phyloP scores from a whole-genome alignment of 2,888 invertebrate genomes.

The Cyaniris semiargus region DNA sequence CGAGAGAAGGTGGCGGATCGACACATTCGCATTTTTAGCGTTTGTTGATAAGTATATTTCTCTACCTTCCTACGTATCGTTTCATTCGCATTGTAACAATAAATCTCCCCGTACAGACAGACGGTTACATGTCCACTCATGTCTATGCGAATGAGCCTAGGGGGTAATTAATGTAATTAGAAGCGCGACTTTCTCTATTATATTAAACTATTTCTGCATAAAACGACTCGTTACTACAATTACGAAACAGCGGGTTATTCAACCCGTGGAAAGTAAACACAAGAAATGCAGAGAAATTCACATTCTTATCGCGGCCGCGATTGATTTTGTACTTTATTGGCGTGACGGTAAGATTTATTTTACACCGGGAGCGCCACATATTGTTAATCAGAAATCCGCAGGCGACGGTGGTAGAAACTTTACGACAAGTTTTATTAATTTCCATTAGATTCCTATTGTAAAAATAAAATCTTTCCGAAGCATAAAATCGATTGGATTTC shows the following conservation, averaged over 20 bases:
- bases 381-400: background rate
- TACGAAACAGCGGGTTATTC: conserved; percentile 67
- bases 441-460: background rate
- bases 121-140: background rate
- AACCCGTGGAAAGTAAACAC: conserved; percentile 65
- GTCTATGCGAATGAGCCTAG: background rate
- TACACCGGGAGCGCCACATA: background rate
- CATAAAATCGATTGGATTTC: background rate
- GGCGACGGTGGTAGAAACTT: background rate
- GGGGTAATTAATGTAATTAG: background rate
- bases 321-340: conserved; percentile 13
- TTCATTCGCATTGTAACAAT: background rate
- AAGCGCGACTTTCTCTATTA: background rate
- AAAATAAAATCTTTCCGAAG: background rate
- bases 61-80: background rate
- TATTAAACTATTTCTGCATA: conserved; percentile 5
- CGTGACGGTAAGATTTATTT: conserved; percentile 7
- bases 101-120: background rate
- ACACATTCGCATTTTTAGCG: too few relatives aligned
- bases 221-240: conserved; percentile 51
- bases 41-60: too few relatives aligned
- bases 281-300: conserved; percentile 75
- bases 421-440: background rate
- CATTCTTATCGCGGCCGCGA: conserved; percentile 48
- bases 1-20: too few relatives aligned